Base-by-base conservation (phyloP, 2,113 vertebrate genomes). In the Myiopsitta monachus region DNA sequence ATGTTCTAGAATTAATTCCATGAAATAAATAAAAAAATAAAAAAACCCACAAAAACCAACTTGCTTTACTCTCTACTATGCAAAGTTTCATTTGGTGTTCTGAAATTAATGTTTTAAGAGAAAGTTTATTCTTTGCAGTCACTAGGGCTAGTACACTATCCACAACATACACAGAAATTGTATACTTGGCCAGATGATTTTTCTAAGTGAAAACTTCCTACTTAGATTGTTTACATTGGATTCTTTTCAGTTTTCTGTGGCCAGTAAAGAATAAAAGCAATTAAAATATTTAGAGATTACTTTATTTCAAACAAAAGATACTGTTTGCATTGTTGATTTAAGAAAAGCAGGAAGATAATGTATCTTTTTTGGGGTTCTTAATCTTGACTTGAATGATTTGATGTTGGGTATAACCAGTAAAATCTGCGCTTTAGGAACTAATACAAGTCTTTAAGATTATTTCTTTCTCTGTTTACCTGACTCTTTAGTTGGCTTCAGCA, bases 1-100 rank as follows among this genome's bases (percentile, higher is more conserved):
- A 22, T 8, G 6, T 64, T 55, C 49, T 55, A 43, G 47, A 69
- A 73, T 81, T 92, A 80, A 39, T 28, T 73, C 54, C 18, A 19
- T 38, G 8, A 55, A 47, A 33, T 57, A 57, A 57, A 57, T 13
- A 61, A 5, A 39, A 39, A 22, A n/a, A n/a, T 3, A 8, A n/a
- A 59, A n/a, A 61, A 57, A 0, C 2, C 2, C 22, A 36, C 22
- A 36, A 61, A 30, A 59, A 6, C 5, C 8, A n/a, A n/a, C 9
- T n/a, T 46, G 43, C 7, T 74, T 70, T 23, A 47, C 61, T 38
- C 8, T 9, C 1, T 66, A 17, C 18, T 30, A 5, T 51, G 14
- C 21, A 27, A 39, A 21, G 9, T 74, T 77, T 77, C 4, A 18
- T 62, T 86, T n/a, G 68, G 10, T 87, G 17, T 23, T 81, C 39